These are phyloP conservation scores for Zapornia atra DNA, from an alignment of 2,113 vertebrate species.

Conservation along the genomic window DNA sequence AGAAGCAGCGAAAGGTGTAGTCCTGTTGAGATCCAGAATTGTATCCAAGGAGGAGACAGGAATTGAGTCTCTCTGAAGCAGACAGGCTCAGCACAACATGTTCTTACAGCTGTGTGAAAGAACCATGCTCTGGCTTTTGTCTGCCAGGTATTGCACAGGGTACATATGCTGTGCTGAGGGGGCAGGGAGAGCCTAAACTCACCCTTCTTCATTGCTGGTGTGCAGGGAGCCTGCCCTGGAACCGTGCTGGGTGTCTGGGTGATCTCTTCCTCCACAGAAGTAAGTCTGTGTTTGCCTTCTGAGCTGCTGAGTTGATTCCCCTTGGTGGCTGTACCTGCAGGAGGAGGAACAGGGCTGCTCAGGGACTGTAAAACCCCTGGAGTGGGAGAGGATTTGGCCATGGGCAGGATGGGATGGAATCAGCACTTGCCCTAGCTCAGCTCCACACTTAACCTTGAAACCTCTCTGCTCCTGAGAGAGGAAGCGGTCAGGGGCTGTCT, in stretches of 20 bases:
- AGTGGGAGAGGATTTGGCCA: neutral
- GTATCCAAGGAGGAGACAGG: neutral
- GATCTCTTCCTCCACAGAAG: neutral
- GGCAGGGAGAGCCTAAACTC: neutral
- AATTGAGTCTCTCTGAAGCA: neutral
- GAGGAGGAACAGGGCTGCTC: neutral
- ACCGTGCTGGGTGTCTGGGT: neutral
- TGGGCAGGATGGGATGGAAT: neutral
- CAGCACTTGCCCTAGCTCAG: fast-evolving
- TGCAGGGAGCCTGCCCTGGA: neutral
- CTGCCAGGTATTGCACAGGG: neutral
- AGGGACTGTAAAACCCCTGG: neutral
- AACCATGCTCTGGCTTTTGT: neutral
- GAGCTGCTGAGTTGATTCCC: neutral
- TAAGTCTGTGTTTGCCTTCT: neutral
- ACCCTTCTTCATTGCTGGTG: neutral
- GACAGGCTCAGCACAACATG: neutral
- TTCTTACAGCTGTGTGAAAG: neutral
- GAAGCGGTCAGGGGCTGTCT: neutral
- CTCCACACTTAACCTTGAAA: neutral
- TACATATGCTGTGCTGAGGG: neutral
- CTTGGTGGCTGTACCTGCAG: fast-evolving
- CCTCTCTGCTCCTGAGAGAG: neutral
- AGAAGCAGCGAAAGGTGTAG: neutral
- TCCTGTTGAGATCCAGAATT: neutral